phyloP scores from a whole-genome alignment of 2,797 vertebrate species.

The Spinibarbus caldwelli region DNA sequence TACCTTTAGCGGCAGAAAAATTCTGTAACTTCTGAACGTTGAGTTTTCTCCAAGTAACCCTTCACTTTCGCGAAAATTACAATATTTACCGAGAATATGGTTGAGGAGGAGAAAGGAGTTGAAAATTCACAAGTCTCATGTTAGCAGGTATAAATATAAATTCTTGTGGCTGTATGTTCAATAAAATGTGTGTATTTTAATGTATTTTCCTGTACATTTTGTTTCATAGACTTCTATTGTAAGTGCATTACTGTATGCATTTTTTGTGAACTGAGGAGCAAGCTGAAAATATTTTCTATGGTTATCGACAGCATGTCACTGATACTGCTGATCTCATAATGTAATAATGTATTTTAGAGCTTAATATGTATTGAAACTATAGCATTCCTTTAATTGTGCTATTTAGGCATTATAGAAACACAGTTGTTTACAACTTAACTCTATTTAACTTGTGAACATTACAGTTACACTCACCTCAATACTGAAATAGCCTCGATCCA shows the following conservation, averaged over 20 bases:
- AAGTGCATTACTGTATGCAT: not conserved
- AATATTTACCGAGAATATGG: no score
- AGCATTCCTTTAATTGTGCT: not conserved
- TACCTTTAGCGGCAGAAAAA: no score
- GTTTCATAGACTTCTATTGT: not conserved
- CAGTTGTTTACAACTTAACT: not conserved
- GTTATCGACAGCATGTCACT: not conserved
- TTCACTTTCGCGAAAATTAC: no score
- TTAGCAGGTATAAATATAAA: no score
- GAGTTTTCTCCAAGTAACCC: no score
- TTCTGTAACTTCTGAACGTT: no score
- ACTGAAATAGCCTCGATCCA: constrained; percentile 99
- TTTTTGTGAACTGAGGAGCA: not conserved
- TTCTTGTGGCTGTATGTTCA: not conserved
- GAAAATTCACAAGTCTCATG: no score
- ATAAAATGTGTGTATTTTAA: not conserved
- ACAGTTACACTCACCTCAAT: constrained; percentile 86
- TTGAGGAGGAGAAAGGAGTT: no score
- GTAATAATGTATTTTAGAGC: no score
- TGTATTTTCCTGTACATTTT: not conserved
- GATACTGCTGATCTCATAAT: not conserved
- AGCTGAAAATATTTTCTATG: not conserved
- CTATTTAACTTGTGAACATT: not conserved
- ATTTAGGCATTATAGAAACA: not conserved
- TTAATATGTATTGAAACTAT: not conserved